Percentiles rank a stretch among this genome's conserved stretches.
phyloP scores from a whole-genome alignment of 2,888 invertebrate genomes.

The Lasioglossum vierecki region DNA sequence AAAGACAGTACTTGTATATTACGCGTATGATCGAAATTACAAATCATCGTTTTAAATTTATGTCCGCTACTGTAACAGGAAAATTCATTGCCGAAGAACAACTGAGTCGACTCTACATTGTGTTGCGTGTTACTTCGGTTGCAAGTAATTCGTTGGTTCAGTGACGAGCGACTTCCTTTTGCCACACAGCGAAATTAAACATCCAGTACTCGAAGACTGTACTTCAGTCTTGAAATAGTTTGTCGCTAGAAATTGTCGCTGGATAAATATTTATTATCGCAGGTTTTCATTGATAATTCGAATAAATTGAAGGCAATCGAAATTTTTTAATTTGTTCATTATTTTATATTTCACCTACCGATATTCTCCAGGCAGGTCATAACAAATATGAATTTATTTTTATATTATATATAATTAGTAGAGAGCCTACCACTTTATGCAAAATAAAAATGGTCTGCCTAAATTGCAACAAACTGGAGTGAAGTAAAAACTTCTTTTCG shows the following conservation, averaged over 20 bases:
- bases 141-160: background rate
- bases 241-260: background rate
- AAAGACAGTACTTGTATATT: too few relatives aligned
- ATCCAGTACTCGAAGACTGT: background rate
- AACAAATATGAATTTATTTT: background rate
- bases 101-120: background rate
- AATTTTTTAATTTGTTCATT: too few relatives aligned
- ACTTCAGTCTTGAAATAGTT: background rate
- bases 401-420: too few relatives aligned
- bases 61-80: too few relatives aligned
- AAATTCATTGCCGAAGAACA: background rate
- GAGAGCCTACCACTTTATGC: too few relatives aligned
- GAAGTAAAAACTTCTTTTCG: too few relatives aligned
- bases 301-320: background rate
- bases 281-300: background rate
- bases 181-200: background rate
- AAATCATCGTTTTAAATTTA: too few relatives aligned
- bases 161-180: background rate
- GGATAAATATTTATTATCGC: background rate
- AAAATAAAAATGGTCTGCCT: too few relatives aligned
- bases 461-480: too few relatives aligned
- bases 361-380: background rate
- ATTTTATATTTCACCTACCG: background rate
- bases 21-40: too few relatives aligned
- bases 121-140: background rate